Evolutionary conservation across 2,797 vertebrate species (phyloP), one percentile per base, ranked within the genome.

Genomic region (Molothrus ater): DNA sequence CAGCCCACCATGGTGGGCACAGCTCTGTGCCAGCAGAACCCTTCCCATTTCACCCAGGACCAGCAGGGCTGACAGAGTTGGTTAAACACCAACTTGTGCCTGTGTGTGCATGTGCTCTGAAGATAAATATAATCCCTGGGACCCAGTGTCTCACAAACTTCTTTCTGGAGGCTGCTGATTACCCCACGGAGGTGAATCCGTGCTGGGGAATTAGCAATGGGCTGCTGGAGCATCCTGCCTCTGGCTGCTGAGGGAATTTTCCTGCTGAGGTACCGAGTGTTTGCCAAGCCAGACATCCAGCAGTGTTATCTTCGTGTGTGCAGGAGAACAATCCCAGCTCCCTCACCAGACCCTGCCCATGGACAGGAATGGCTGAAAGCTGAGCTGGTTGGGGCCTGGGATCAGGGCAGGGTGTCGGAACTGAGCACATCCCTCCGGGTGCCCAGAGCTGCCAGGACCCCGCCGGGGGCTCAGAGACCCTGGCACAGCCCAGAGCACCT

Each of bases 111-210:
- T 71, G 88, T 48, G 38, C 82, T 93, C 66, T 8, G 56, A 45
- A 97, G 93, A 96, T 82, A 96, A 96, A 93, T 47, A 36, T 42
- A 92, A 74, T 90, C 96, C 64, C 78, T 69, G 78, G 76, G 66
- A 85, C 82, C 2, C 6, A 38, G 59, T 53, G 91, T n/a, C 83
- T 86, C 68, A 94, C 90, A 31, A 93, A 75, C 68, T 80, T 53
- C 64, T 92, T 88, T 78, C 93, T 68, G 93, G 76, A 92, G 73
- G 38, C 70, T 80, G 76, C 92, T 94, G 95, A 95, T 94, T 94
- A 88, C 85, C 93, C 83, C 87, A 34, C 24, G 56, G 89, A 91
- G 87, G 61, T 8, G 4, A 68, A 65, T 63, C 86, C 66, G 31
- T 29, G 93, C 92, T 82, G 91, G 56, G 76, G 95, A 91, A 95